phyloP scores from a whole-genome alignment of 1,140 invertebrate species.

The Aphelinus certus region DNA sequence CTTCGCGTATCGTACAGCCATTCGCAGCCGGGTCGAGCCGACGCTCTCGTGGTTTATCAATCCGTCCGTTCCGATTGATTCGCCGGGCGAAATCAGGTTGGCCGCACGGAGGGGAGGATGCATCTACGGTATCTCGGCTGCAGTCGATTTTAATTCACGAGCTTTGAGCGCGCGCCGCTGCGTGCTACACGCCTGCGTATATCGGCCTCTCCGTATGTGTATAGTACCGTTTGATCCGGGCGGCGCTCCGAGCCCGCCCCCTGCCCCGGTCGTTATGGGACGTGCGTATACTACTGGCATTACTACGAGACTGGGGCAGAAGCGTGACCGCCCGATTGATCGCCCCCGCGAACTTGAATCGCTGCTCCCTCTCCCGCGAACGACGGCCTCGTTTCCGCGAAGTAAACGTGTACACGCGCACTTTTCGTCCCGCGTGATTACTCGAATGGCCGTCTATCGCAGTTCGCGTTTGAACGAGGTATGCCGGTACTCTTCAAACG shows the following conservation, averaged over 20 bases:
- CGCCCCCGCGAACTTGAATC: background rate
- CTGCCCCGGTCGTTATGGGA: slow-evolving; percentile 14
- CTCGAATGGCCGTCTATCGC: too few relatives aligned
- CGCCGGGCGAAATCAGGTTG: too few relatives aligned
- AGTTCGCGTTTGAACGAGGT: too few relatives aligned
- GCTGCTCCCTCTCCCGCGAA: too few relatives aligned
- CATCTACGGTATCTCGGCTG: background rate
- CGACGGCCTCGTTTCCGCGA: too few relatives aligned
- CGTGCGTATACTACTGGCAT: slow-evolving; percentile 5
- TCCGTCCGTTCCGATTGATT: too few relatives aligned
- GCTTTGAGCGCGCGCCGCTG: background rate
- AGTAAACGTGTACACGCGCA: too few relatives aligned
- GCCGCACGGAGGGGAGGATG: background rate
- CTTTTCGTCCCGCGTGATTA: too few relatives aligned
- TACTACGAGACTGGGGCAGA: slow-evolving; percentile 11
- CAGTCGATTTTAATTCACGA: slow-evolving; percentile 26
- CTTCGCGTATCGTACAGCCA: too few relatives aligned
- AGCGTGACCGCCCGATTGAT: slow-evolving; percentile 12
- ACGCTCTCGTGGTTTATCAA: too few relatives aligned
- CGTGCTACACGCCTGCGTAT: slow-evolving; percentile 26
- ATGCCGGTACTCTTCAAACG: too few relatives aligned
- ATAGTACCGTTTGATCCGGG: slow-evolving; percentile 22
- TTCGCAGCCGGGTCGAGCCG: too few relatives aligned
- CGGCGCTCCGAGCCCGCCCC: background rate
- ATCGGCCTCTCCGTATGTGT: background rate